Evolutionary conservation across 1,140 invertebrate species (phyloP).

Genomic region (Megalopta genalis): DNA sequence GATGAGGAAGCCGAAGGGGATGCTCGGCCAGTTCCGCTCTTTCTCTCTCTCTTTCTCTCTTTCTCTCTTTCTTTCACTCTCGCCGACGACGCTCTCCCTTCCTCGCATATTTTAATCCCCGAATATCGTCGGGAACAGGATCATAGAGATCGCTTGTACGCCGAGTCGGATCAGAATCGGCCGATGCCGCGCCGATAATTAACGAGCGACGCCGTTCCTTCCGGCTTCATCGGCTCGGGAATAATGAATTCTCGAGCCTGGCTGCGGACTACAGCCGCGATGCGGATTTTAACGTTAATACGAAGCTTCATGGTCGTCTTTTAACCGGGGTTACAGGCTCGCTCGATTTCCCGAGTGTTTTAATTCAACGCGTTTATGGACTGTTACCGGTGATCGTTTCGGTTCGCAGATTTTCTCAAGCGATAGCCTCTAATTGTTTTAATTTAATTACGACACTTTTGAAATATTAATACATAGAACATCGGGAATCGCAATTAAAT

Average conservation of each 20-base stretch:
- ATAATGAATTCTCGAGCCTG: constrained; percentile 13
- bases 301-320: too few species aligned
- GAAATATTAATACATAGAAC: too few species aligned
- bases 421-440: too few species aligned
- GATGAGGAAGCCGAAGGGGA: constrained; percentile 43
- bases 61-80: too few species aligned
- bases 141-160: background rate
- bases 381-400: too few species aligned
- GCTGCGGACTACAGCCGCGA: background rate
- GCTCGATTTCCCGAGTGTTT: too few species aligned
- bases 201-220: background rate
- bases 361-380: too few species aligned
- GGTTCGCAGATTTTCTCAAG: too few species aligned
- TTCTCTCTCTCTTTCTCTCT: background rate
- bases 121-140: constrained; percentile 1
- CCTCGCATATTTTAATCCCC: constrained; percentile 38
- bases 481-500: too few species aligned
- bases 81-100: background rate
- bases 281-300: too few species aligned
- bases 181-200: constrained; percentile 2
- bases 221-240: background rate
- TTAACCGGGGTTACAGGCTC: too few species aligned
- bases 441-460: too few species aligned
- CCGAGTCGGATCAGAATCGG: background rate
- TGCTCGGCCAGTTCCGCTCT: constrained; percentile 28